Conservation (phyloP, 2,888 invertebrate species). For the Sipha maydis region DNA sequence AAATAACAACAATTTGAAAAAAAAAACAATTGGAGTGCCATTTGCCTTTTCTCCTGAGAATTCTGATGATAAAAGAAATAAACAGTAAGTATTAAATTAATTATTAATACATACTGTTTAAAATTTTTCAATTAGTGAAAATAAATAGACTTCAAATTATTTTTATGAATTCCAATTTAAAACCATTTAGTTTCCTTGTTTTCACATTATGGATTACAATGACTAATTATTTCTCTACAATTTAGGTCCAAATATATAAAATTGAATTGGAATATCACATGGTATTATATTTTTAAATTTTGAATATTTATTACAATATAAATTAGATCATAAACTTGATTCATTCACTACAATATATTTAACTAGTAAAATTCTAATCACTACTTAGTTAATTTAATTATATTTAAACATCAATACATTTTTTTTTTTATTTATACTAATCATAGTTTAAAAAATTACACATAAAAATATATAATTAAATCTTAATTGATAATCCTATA, state of each 20-base stretch:
- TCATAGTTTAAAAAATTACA: too few species aligned
- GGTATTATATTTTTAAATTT: not conserved
- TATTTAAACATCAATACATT: not conserved
- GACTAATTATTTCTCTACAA: not conserved
- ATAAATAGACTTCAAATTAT: not conserved
- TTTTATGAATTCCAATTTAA: not conserved
- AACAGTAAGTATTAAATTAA: too few species aligned
- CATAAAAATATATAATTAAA: too few species aligned
- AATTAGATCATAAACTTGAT: not conserved
- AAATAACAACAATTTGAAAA: too few species aligned
- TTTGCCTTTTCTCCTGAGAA: too few species aligned
- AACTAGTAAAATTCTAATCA: not conserved
- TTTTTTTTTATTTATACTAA: not conserved
- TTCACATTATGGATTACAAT: not conserved
- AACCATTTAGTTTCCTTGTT: not conserved
- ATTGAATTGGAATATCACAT: not conserved
- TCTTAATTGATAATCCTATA: too few species aligned
- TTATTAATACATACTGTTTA: too few species aligned
- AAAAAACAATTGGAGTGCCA: too few species aligned
- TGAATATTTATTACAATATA: not conserved
- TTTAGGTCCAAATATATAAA: not conserved
- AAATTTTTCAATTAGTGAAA: too few species aligned
- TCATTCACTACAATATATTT: not conserved
- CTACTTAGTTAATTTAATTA: not conserved
- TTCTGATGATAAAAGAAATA: too few species aligned